Conservation (phyloP, 1,140 invertebrate genomes). For the Gonioctena quinquepunctata region DNA sequence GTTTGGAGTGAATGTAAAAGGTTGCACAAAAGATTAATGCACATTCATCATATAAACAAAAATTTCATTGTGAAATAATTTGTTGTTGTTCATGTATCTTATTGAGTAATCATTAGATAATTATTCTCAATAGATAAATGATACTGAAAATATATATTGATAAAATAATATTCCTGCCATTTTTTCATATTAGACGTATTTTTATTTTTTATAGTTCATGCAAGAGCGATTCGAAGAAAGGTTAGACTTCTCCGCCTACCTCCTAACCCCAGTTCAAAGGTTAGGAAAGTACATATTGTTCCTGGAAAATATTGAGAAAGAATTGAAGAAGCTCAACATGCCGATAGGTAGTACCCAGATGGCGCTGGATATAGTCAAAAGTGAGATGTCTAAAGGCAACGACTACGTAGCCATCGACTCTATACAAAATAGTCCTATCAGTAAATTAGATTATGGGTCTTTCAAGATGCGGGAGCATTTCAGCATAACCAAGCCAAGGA, state of each 20-base stretch:
- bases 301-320: slow-evolving; percentile 42
- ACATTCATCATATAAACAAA: no score
- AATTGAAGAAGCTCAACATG: slow-evolving; percentile 29
- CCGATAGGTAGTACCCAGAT: slow-evolving; percentile 21
- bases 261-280: slow-evolving; percentile 47
- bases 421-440: slow-evolving; percentile 35
- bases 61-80: no score
- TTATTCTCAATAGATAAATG: neutral
- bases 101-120: no score
- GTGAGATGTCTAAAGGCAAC: slow-evolving; percentile 42
- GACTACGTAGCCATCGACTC: slow-evolving; percentile 46
- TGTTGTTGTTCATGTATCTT: no score
- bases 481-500: slow-evolving; percentile 38
- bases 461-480: slow-evolving; percentile 45
- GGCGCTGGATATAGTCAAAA: slow-evolving; percentile 37
- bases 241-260: slow-evolving; percentile 40
- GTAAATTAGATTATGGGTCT: slow-evolving; percentile 38
- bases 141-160: neutral
- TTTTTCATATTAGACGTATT: neutral
- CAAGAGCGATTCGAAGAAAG: slow-evolving; percentile 38
- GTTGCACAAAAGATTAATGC: no score
- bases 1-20: no score
- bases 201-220: slow-evolving; percentile 19
- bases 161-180: neutral
- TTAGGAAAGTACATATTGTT: slow-evolving; percentile 46